Base-by-base conservation (phyloP, 1,140 invertebrate species). In the Chironomus tepperi region DNA sequence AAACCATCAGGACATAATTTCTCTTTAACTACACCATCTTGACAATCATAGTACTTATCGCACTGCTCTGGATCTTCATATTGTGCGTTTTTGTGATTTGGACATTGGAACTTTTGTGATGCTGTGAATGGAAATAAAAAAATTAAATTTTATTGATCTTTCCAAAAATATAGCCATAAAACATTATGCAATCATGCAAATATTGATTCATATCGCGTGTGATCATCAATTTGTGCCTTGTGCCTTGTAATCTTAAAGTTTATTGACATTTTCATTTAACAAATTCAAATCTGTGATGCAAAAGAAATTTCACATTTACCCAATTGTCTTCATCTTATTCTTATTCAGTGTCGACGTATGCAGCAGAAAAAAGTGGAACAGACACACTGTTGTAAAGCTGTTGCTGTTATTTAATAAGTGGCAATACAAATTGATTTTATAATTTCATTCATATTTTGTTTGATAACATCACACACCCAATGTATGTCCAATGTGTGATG, bases 1-100 rank as follows among this genome's bases (percentile, higher is more conserved):
- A 95, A 85, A 76, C 93, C 93, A 80, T 95, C 93, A 5, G 92
- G 90, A 79, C 93, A 95, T 1, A 93, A 84, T 82, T 93, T 93
- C 77, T 89, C 88, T 73, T 83, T 89, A 12, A 90, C 86, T 8
- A 87, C 81, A 3, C 91, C 91, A 76, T 94, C 91, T 0, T 84
- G 80, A 79, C 93, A 95, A 43, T 91, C 86, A 82, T 92, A 94
- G 83, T 87, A 95, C 83, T 94, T 94, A 83, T 95, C 93, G 79
- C 93, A 95, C 79, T 93, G 92, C 24, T 86, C 83, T 0, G 88
- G 79, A 79, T 95, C 91, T 77, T 91, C 89, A 79, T 89, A 94
- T 79, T 91, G 89, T 7, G 92, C 92, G 77, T 92, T 88, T 77
- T 90, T 88, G 72, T 88, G 85, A 64, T 82, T 83, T 15, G 92